Evolutionary conservation across 1,140 invertebrate genomes (phyloP).

Genomic region (Brachionus plicatilis): DNA sequence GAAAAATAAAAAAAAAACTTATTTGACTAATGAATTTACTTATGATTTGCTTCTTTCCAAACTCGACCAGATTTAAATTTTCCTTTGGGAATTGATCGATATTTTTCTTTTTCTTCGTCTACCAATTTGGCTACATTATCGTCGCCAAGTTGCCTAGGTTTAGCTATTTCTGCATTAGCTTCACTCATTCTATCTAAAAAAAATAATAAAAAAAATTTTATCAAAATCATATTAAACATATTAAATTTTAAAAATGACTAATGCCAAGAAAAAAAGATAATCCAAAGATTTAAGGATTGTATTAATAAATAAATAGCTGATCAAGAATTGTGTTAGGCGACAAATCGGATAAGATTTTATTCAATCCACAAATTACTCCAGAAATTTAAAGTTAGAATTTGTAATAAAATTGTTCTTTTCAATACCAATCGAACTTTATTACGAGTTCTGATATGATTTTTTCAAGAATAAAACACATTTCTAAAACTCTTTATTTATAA

Average conservation of each 20-base stretch:
- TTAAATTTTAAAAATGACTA: no score
- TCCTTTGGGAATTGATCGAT: neutral
- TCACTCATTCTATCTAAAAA: conserved; percentile 12
- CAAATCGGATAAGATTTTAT: no score
- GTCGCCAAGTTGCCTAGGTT: neutral
- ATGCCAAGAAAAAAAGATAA: no score
- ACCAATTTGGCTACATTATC: neutral
- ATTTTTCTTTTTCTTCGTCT: conserved; percentile 23
- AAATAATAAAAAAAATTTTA: neutral
- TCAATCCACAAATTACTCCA: no score
- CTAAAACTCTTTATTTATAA: neutral
- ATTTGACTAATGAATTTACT: neutral
- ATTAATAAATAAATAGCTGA: no score
- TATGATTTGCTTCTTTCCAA: conserved; percentile 28
- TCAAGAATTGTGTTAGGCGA: no score
- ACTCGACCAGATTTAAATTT: conserved; percentile 19
- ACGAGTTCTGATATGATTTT: neutral
- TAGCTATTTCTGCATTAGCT: neutral
- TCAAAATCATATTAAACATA: no score
- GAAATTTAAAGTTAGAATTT: no score
- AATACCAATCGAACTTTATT: neutral
- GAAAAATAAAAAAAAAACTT: neutral
- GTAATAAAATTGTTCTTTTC: no score
- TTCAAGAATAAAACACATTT: neutral
- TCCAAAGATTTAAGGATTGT: no score